phyloP scores from a whole-genome alignment of 2,888 invertebrate species.

The Stenodera caucasica region DNA sequence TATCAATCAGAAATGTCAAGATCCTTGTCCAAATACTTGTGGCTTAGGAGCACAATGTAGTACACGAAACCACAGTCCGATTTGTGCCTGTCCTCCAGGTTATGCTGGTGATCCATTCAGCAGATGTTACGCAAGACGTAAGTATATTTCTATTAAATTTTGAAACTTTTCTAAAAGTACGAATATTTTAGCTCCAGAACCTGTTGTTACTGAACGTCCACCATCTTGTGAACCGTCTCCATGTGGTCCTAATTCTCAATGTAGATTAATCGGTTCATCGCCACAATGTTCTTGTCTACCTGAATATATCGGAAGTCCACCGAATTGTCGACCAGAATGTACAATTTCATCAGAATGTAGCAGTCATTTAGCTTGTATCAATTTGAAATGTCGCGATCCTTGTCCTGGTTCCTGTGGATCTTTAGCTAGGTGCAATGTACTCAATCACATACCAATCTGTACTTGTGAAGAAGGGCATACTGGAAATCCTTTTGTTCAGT shows the following conservation, averaged over 20 bases:
- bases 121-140: slow-evolving; percentile 71
- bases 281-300: slow-evolving; percentile 79
- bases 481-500: slow-evolving; percentile 81
- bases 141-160: too few relatives aligned
- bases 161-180: not conserved
- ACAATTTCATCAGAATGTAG: slow-evolving; percentile 78
- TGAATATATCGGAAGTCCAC: slow-evolving; percentile 78
- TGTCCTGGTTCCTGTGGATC: slow-evolving; percentile 82
- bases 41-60: slow-evolving; percentile 83
- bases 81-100: slow-evolving; percentile 83
- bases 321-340: slow-evolving; percentile 79
- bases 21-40: slow-evolving; percentile 86
- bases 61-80: slow-evolving; percentile 82
- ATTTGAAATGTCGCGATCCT: slow-evolving; percentile 79
- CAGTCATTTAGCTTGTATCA: slow-evolving; percentile 74
- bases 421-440: slow-evolving; percentile 75
- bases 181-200: slow-evolving; percentile 13
- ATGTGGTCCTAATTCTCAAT: slow-evolving; percentile 82
- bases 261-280: slow-evolving; percentile 71
- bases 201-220: slow-evolving; percentile 62
- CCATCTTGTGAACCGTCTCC: slow-evolving; percentile 81
- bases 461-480: slow-evolving; percentile 73
- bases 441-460: slow-evolving; percentile 81
- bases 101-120: slow-evolving; percentile 86
- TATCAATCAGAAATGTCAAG: slow-evolving; percentile 80